phyloP scores from a whole-genome alignment of 2,888 invertebrate species.

The Aphodius granarius region DNA sequence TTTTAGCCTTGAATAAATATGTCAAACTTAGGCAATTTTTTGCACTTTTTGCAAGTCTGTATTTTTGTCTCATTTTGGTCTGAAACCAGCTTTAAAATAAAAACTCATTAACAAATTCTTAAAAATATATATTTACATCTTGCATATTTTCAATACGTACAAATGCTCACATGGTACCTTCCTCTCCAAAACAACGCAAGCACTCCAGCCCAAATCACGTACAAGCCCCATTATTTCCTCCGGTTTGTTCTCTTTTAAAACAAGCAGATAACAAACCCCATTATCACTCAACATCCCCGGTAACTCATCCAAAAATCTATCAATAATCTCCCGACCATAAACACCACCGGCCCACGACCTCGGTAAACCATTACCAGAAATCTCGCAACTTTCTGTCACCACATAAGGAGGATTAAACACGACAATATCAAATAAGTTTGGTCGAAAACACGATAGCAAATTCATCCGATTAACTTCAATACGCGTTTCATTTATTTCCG shows the following conservation, averaged over 20 bases:
- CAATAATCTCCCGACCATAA: constrained; percentile 76
- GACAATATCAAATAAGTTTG: constrained; percentile 76
- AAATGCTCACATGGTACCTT: constrained; percentile 86
- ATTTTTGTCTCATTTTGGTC: no score
- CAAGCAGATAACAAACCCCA: constrained; percentile 86
- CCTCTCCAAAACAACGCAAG: constrained; percentile 68
- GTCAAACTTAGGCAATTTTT: no score
- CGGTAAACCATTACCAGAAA: constrained; percentile 58
- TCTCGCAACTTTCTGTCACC: constrained; percentile 78
- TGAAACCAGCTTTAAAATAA: neutral
- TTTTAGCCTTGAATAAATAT: no score
- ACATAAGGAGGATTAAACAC: constrained; percentile 99
- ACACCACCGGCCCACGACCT: constrained; percentile 81
- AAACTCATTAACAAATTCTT: neutral
- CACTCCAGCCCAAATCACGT: constrained; percentile 59
- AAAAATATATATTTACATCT: constrained; percentile 13
- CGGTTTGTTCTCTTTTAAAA: constrained; percentile 88
- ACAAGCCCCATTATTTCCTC: constrained; percentile 68
- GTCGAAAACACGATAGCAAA: constrained; percentile 61
- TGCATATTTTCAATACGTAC: constrained; percentile 72
- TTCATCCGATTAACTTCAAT: constrained; percentile 70
- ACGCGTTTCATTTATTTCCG: constrained; percentile 64
- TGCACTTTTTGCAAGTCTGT: no score
- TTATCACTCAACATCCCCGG: constrained; percentile 68
- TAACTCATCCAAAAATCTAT: constrained; percentile 70